Evolutionary conservation across 2,113 vertebrate species (phyloP).

Genomic region (Colistium nudipinnis): DNA sequence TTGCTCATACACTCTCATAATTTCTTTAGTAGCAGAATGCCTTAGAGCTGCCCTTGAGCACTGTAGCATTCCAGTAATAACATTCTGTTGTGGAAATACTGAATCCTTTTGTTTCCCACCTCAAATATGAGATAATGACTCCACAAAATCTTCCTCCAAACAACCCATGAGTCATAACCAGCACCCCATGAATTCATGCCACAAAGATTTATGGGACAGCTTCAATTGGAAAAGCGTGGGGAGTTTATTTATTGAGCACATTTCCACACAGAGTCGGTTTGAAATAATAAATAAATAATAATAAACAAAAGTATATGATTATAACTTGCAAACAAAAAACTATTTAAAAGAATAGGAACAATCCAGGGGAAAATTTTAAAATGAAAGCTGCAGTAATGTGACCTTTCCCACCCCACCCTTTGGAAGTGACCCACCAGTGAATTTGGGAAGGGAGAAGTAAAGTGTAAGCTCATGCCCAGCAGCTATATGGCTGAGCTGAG

Average conservation of each 20-base stretch:
- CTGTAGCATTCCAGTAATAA: neutral
- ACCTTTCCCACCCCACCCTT: neutral
- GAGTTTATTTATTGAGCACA: slow-evolving; percentile 36
- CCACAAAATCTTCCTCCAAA: slow-evolving; percentile 6
- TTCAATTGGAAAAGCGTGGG: slow-evolving; percentile 17
- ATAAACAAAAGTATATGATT: slow-evolving; percentile 5
- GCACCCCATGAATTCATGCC: slow-evolving; percentile 16
- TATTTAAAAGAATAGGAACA: neutral
- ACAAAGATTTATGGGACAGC: slow-evolving; percentile 36
- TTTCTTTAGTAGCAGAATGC: neutral
- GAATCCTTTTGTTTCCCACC: slow-evolving; percentile 27
- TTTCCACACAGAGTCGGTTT: slow-evolving; percentile 9
- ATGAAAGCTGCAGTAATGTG: slow-evolving; percentile 10
- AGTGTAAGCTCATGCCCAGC: slow-evolving; percentile 10
- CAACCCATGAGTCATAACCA: slow-evolving; percentile 15
- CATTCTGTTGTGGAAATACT: slow-evolving; percentile 1
- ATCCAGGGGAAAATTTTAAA: slow-evolving; percentile 1
- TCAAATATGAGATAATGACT: slow-evolving; percentile 23
- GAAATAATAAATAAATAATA: slow-evolving; percentile 4
- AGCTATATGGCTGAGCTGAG: slow-evolving; percentile 24
- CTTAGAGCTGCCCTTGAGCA: neutral
- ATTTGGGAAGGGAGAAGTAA: slow-evolving; percentile 4
- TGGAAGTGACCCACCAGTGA: slow-evolving; percentile 16
- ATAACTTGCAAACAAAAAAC: slow-evolving; percentile 6
- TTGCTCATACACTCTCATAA: neutral